phyloP scores from a whole-genome alignment of 1,140 invertebrate species.

The Ridgeia piscesae region DNA sequence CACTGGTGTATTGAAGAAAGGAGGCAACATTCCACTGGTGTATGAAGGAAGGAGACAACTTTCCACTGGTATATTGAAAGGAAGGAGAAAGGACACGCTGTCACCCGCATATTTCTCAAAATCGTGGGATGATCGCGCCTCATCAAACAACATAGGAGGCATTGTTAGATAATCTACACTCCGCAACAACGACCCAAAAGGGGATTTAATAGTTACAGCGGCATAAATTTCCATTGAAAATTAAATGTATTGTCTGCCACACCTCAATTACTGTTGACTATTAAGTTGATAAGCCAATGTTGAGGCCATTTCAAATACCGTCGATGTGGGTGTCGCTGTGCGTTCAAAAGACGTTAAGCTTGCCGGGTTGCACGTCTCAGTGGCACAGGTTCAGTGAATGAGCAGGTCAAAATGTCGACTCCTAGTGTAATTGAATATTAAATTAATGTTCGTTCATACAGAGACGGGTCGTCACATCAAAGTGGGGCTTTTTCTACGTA shows the following conservation, averaged over 20 bases:
- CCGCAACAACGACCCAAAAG: not conserved
- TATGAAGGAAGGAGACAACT: too few relatives aligned
- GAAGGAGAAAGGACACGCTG: too few relatives aligned
- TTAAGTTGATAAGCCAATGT: not conserved
- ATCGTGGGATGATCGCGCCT: too few relatives aligned
- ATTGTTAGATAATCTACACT: not conserved
- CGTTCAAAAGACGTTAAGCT: not conserved
- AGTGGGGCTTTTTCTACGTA: not conserved
- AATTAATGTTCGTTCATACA: not conserved
- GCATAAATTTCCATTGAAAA: too few relatives aligned
- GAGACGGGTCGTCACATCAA: not conserved
- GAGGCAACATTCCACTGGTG: too few relatives aligned
- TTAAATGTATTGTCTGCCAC: not conserved
- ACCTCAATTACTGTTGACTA: not conserved
- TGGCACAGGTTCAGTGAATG: not conserved
- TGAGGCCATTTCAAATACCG: not conserved
- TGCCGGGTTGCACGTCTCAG: not conserved
- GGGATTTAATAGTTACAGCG: not conserved
- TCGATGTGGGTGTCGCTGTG: not conserved
- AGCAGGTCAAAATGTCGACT: not conserved
- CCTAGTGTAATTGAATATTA: not conserved
- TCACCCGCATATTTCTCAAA: too few relatives aligned
- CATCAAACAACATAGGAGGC: too few relatives aligned
- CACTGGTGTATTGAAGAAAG: too few relatives aligned
- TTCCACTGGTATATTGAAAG: too few relatives aligned